These are phyloP conservation scores for Ashinkailepas kermadecensis DNA, from an alignment of 2,888 invertebrate genomes.

Conservation along the genomic window DNA sequence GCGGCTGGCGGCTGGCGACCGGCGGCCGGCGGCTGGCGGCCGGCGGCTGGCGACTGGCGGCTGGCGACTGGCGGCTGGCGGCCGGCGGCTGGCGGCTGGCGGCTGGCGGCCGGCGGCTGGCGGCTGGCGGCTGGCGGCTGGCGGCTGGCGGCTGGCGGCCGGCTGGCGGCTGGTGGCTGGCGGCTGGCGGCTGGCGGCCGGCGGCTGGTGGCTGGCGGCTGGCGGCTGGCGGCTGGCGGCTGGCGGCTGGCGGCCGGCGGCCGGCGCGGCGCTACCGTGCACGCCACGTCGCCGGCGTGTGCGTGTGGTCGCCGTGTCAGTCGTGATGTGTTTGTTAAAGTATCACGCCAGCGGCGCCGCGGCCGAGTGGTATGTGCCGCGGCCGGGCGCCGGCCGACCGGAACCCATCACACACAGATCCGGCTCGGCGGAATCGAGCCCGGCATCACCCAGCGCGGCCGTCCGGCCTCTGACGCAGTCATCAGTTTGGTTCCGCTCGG, in stretches of 20 bases:
- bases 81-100: not conserved
- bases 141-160: not conserved
- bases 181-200: not conserved
- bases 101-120: not conserved
- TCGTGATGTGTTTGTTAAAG: conserved; percentile 11
- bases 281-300: not conserved
- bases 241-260: not conserved
- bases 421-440: not conserved
- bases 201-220: not conserved
- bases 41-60: not conserved
- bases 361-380: too few relatives aligned
- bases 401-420: not conserved
- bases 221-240: not conserved
- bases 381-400: not conserved
- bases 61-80: not conserved
- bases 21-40: not conserved
- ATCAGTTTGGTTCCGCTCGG: not conserved
- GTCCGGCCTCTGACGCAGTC: not conserved
- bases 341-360: conserved; percentile 1
- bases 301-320: not conserved
- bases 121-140: not conserved
- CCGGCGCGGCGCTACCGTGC: not conserved
- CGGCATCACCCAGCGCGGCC: not conserved
- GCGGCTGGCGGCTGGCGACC: not conserved
- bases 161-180: not conserved